Conservation (phyloP, 2,113 vertebrate genomes). For the Alligator mississippiensis region DNA sequence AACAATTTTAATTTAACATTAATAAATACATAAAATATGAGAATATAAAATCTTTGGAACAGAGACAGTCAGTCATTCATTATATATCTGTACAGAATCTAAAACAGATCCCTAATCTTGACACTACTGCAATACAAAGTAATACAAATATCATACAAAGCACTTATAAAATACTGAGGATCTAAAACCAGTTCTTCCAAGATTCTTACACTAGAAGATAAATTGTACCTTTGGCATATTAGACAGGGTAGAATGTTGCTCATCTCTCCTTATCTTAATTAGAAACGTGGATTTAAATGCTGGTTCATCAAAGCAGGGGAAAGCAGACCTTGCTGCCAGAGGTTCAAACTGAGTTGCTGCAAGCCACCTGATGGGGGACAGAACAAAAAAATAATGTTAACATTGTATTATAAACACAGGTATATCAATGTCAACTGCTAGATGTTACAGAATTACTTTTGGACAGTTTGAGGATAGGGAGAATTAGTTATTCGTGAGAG, state of each 20-base stretch:
- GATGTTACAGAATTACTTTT: background rate
- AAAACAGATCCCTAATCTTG: background rate
- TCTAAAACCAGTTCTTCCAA: background rate
- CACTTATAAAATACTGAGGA: background rate
- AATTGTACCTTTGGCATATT: constrained; percentile 95
- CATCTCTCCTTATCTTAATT: constrained; percentile 87
- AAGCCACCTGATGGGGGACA: constrained; percentile 82
- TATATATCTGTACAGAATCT: background rate
- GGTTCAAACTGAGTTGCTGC: constrained; percentile 98
- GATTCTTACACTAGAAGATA: constrained; percentile 1
- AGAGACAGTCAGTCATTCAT: background rate
- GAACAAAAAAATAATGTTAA: background rate
- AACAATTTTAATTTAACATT: no score
- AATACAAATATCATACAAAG: background rate
- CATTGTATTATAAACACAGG: background rate
- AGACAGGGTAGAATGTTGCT: constrained; percentile 85
- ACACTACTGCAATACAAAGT: background rate
- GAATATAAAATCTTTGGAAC: background rate
- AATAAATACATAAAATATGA: background rate
- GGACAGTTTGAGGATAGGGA: background rate
- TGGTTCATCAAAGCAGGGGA: constrained; percentile 98
- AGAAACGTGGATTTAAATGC: constrained; percentile 92
- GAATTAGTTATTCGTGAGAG: background rate
- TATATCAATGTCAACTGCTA: background rate
- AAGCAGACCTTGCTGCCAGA: constrained; percentile 90